These are phyloP conservation scores for Telmatochromis sp. DNA, from an alignment of 2,113 vertebrate species.

Conservation along the genomic window DNA sequence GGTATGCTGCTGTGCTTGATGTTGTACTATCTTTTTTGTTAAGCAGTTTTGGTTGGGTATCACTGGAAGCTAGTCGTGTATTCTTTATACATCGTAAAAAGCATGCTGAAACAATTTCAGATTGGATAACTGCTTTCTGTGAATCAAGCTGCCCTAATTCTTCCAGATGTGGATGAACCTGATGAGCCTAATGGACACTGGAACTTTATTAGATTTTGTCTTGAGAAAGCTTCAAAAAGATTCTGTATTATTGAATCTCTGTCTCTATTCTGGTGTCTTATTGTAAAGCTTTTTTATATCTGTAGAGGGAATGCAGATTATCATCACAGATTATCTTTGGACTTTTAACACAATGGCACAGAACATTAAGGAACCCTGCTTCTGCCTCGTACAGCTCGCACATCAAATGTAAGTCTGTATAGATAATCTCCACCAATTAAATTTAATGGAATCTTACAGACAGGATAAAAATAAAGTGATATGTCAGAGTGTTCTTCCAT, in stretches of 20 bases:
- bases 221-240: neutral
- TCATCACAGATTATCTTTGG: neutral
- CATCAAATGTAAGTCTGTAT: neutral
- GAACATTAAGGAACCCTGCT: neutral
- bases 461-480: neutral
- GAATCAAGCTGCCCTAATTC: neutral
- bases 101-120: neutral
- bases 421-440: neutral
- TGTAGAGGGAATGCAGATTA: neutral
- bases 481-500: neutral
- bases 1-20: neutral
- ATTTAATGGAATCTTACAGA: neutral
- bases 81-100: neutral
- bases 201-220: neutral
- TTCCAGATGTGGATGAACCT: neutral
- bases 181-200: neutral
- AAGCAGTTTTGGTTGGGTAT: neutral
- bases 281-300: neutral
- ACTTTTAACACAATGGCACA: neutral
- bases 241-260: neutral
- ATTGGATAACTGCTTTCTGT: neutral
- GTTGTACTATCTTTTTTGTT: neutral
- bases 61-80: neutral
- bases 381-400: neutral
- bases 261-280: neutral